Evolutionary conservation across 2,797 vertebrate species (phyloP).

Genomic region (Catamblyrhynchus diadema): DNA sequence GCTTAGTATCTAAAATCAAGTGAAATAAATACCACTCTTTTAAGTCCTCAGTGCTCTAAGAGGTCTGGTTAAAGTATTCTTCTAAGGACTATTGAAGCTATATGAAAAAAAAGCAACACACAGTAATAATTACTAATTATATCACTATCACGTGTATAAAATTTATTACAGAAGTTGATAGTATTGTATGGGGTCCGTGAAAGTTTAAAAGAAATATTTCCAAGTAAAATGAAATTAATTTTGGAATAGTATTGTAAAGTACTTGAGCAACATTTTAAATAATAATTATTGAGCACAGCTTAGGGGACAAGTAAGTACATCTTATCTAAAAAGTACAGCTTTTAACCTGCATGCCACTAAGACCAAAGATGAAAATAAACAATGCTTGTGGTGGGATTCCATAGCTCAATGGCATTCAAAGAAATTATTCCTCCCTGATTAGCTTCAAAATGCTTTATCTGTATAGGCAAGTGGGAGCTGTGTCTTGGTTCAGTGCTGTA

Average conservation of each 20-base stretch:
- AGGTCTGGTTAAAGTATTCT: not conserved
- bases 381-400: not conserved
- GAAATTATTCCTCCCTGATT: not conserved
- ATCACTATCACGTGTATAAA: not conserved
- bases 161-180: not conserved
- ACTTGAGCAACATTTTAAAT: not conserved
- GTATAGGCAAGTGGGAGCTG: not conserved
- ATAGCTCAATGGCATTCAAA: not conserved
- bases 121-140: not conserved
- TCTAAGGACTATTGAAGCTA: not conserved
- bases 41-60: not conserved
- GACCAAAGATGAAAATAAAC: not conserved
- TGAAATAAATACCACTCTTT: not conserved
- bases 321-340: slow-evolving; percentile 3
- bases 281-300: not conserved
- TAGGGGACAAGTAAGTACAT: not conserved
- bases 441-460: not conserved
- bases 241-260: not conserved
- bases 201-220: not conserved
- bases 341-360: not conserved
- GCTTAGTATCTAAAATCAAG: not conserved
- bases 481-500: not conserved
- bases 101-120: not conserved
- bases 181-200: not conserved
- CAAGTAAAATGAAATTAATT: not conserved